phyloP scores from a whole-genome alignment of 2,113 vertebrate species.

The Salminus brasiliensis region DNA sequence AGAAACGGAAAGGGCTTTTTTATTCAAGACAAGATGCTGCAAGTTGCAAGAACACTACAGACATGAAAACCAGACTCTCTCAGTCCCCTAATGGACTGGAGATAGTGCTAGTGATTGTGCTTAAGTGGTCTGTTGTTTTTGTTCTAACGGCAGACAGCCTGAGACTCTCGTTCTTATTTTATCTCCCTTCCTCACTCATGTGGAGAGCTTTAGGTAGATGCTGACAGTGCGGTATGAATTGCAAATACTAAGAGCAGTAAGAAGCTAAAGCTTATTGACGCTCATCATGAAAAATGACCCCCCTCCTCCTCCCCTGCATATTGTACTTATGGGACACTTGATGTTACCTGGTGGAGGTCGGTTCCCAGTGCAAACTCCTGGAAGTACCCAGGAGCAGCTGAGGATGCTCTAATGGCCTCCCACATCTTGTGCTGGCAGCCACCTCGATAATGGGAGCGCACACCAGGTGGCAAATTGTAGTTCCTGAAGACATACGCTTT shows the following conservation, averaged over 20 bases:
- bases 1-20: background rate
- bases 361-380: constrained; percentile 88
- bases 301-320: constrained; percentile 50
- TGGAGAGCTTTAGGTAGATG: background rate
- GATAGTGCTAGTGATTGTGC: background rate
- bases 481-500: constrained; percentile 96
- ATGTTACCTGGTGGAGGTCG: constrained; percentile 91
- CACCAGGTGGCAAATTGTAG: constrained; percentile 89
- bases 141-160: background rate
- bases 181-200: background rate
- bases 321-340: background rate
- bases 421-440: constrained; percentile 92
- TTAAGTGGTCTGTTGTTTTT: constrained; percentile 2
- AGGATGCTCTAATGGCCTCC: constrained; percentile 93
- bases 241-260: background rate
- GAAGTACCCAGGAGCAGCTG: constrained; percentile 94
- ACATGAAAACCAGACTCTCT: background rate
- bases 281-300: background rate
- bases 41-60: background rate
- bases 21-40: background rate
- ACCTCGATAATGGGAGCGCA: constrained; percentile 91
- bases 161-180: background rate
- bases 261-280: background rate
- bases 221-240: background rate
- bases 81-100: constrained; percentile 10